Percentiles rank a stretch among this genome's conserved stretches.
Evolutionary conservation across 2,113 vertebrate genomes (phyloP).

Genomic region (Genyomyrus donnyi): DNA sequence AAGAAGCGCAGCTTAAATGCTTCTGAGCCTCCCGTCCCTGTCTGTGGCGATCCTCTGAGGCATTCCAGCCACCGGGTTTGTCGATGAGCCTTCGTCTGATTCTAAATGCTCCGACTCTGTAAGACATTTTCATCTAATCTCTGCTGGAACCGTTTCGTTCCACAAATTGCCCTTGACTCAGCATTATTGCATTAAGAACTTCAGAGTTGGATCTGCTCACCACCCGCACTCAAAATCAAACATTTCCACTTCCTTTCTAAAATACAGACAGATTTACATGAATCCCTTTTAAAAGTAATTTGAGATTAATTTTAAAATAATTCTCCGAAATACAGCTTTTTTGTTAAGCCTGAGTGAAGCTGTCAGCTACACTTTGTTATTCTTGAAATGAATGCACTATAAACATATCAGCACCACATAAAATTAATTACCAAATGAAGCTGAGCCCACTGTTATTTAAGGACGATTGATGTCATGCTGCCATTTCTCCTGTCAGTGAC

Average conservation of each 20-base stretch:
- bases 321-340: background rate
- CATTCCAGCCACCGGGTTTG: background rate
- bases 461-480: background rate
- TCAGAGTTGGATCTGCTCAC: background rate
- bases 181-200: background rate
- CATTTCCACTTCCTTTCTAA: background rate
- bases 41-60: background rate
- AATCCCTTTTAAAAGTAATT: background rate
- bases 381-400: background rate
- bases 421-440: background rate
- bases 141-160: background rate
- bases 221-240: background rate
- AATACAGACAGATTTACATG: background rate
- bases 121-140: background rate
- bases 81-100: background rate
- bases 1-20: background rate
- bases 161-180: background rate
- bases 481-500: background rate
- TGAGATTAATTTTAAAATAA: slow-evolving; percentile 5
- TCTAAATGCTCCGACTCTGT: background rate
- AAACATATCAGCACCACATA: background rate
- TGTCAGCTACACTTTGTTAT: background rate
- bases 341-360: background rate
- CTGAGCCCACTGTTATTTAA: background rate
- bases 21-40: background rate